Base-by-base conservation (phyloP, 2,888 invertebrate species). In the Drosophila pseudotakahashii region DNA sequence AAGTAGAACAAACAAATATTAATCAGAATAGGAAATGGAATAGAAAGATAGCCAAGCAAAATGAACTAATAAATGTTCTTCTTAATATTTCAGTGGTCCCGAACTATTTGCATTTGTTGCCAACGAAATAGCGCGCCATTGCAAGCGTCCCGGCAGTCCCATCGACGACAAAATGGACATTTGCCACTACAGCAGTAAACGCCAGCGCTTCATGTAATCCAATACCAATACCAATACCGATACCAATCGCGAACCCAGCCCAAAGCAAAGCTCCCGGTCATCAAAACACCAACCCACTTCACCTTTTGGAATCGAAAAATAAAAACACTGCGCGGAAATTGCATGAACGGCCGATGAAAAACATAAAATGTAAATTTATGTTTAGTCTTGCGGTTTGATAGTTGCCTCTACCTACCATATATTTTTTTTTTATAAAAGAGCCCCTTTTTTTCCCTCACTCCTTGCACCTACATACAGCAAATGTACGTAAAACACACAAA, bases 131-230 rank as follows among this genome's bases (percentile, higher is more conserved):
- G 95, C 95, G 69, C 94, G 96, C 68, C 95, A 96, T 90, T 94
- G 94, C 91, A 95, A 95, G 92, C 93, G 95, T 78, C 94, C 95
- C 44, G 94, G 95, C 63, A 94, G 94, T 83, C 94, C 95, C 71
- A 93, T 93, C 73, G 95, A 96, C 91, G 95, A 95, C 78, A 94
- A 94, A 89, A 96, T 96, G 95, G 96, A 95, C 90, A 95, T 95
- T 80, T 96, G 95, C 72, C 95, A 95, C 85, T 95, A 95, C 91
- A 94, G 94, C 66, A 91, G 88, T 90, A 96, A 96, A 92, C 94
- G 95, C 89, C 94, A 94, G 89, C 94, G 95, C 89, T 94, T 94
- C 90, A 94, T 95, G 94, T 95, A 94, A 83, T 57, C 42, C 58
- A 37, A 13, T 37, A 26, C 30, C 26, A 2, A 6, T 7, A 26